A percentile compares a stretch with the other conserved stretches of the same genome.
phyloP scores from a whole-genome alignment of 2,888 invertebrate species.

The Tetranychus piercei region DNA sequence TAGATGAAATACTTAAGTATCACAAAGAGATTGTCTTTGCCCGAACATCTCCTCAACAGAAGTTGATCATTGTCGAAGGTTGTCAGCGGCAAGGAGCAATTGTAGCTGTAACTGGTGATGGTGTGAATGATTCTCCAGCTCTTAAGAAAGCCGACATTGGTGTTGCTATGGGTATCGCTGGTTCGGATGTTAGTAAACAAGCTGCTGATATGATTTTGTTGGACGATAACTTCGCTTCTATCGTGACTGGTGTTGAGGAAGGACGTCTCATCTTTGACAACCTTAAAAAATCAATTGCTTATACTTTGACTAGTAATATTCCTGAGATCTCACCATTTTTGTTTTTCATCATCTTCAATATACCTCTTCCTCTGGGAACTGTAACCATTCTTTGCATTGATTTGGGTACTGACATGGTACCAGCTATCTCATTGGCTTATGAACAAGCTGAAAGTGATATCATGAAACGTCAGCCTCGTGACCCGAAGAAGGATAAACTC shows the following conservation, averaged over 20 bases:
- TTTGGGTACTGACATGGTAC: conserved; percentile 93
- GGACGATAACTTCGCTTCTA: conserved; percentile 37
- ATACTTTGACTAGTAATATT: conserved; percentile 89
- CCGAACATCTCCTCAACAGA: conserved; percentile 36
- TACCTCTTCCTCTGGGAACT: conserved; percentile 84
- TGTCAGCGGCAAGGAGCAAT: conserved; percentile 42
- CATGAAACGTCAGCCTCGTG: conserved; percentile 78
- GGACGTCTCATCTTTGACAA: conserved; percentile 76
- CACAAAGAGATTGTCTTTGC: conserved; percentile 35
- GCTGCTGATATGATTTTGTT: conserved; percentile 37
- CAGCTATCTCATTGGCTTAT: conserved; percentile 79
- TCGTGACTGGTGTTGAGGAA: conserved; percentile 37
- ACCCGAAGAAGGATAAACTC: conserved; percentile 73
- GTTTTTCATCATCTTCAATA: conserved; percentile 81
- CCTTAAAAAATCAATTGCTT: conserved; percentile 92
- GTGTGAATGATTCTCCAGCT: conserved; percentile 43
- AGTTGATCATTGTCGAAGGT: conserved; percentile 42
- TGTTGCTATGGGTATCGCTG: conserved; percentile 37
- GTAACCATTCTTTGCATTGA: conserved; percentile 97
- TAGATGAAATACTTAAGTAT: conserved; percentile 31
- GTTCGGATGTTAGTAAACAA: conserved; percentile 36
- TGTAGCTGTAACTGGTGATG: conserved; percentile 43
- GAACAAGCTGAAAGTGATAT: conserved; percentile 79
- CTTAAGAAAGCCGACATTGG: conserved; percentile 43
- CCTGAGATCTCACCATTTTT: conserved; percentile 96